phyloP scores from a whole-genome alignment of 2,113 vertebrate species.

The Thalassarche chlororhynchos region DNA sequence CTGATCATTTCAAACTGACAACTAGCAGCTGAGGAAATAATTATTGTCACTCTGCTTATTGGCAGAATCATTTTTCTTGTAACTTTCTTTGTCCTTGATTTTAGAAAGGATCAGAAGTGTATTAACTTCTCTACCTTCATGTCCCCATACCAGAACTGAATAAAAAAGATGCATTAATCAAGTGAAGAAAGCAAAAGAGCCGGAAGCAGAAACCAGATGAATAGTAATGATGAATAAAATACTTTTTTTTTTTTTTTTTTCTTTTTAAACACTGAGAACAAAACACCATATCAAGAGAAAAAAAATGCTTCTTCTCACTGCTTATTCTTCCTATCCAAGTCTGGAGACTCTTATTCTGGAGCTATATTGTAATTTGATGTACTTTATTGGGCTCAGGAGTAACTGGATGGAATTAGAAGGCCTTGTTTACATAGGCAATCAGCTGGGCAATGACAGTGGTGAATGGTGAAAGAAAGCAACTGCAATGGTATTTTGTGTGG shows the following conservation, averaged over 20 bases:
- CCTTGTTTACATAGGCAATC: neutral
- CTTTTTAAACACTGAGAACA: neutral
- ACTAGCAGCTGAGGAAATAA: neutral
- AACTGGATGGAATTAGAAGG: neutral
- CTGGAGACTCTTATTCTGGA: neutral
- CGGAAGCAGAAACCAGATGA: neutral
- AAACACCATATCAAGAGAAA: neutral
- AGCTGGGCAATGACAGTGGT: neutral
- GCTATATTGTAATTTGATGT: neutral
- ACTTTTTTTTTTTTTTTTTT: rapidly evolving
- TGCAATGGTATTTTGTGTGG: neutral
- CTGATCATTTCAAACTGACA: neutral
- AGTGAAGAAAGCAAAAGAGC: neutral
- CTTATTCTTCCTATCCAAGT: neutral
- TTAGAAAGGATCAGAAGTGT: neutral
- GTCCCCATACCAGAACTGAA: neutral
- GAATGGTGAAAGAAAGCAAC: neutral
- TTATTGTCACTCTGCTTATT: neutral
- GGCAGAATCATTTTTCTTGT: neutral
- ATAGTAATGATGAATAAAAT: neutral
- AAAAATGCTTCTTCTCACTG: neutral
- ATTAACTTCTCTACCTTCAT: neutral
- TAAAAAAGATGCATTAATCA: neutral
- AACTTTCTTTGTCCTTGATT: neutral
- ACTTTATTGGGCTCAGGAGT: neutral